phyloP scores from a whole-genome alignment of 2,113 vertebrate species.

The Zootoca vivipara region DNA sequence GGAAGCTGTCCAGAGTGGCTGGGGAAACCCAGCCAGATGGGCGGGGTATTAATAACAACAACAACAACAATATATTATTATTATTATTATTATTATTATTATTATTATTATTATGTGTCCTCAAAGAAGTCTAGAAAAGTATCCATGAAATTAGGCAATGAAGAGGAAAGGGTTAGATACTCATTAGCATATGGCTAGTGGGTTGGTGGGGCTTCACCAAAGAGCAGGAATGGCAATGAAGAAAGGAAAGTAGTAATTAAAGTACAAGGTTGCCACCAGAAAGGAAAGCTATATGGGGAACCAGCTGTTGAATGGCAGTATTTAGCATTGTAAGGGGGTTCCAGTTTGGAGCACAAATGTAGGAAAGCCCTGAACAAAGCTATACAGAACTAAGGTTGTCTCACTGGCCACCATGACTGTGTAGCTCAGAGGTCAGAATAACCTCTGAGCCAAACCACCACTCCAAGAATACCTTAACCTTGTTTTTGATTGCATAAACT shows the following conservation, averaged over 20 bases:
- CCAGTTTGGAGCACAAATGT: not conserved
- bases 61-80: no score
- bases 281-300: not conserved
- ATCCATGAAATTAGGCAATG: not conserved
- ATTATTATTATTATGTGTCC: no score
- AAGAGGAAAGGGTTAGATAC: not conserved
- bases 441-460: not conserved
- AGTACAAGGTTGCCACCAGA: conserved; percentile 16
- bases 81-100: no score
- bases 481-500: not conserved
- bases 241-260: not conserved
- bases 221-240: not conserved
- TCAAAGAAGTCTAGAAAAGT: not conserved
- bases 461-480: not conserved
- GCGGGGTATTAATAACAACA: no score
- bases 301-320: not conserved
- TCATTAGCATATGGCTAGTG: not conserved
- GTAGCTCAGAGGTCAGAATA: not conserved
- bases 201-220: not conserved
- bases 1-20: no score
- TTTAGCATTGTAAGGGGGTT: not conserved
- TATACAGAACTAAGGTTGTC: not conserved
- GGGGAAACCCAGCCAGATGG: no score
- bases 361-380: not conserved
- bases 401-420: not conserved